Evolutionary conservation across 1,140 invertebrate species (phyloP).

Genomic region (Anastatus disparis): DNA sequence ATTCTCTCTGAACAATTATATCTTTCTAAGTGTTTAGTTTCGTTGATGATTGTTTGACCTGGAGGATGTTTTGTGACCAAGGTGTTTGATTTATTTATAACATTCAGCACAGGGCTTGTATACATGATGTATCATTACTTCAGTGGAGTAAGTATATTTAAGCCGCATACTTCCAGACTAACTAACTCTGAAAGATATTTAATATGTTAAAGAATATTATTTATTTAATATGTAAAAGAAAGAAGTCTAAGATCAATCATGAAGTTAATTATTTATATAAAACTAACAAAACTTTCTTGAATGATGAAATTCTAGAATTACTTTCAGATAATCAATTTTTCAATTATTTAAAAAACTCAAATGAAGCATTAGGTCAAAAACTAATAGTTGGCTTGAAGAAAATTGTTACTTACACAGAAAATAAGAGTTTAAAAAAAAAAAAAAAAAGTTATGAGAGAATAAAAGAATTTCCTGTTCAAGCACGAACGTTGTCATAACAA

Average conservation of each 20-base stretch:
- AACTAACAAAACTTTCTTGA: conserved; percentile 73
- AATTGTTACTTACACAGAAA: conserved; percentile 81
- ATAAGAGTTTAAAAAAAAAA: conserved; percentile 77
- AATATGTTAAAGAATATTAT: too few relatives aligned
- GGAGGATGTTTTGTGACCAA: conserved; percentile 96
- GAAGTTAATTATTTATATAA: conserved; percentile 78
- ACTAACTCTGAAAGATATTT: conserved; percentile 98
- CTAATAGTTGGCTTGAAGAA: conserved; percentile 85
- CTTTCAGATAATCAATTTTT: conserved; percentile 77
- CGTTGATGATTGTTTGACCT: conserved; percentile 83
- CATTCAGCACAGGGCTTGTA: conserved; percentile 91
- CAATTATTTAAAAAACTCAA: conserved; percentile 83
- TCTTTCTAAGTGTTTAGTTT: conserved; percentile 92
- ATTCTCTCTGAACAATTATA: conserved; percentile 95
- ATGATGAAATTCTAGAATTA: conserved; percentile 70
- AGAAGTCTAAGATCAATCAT: conserved; percentile 69
- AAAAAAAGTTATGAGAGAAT: conserved; percentile 76
- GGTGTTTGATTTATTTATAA: conserved; percentile 95
- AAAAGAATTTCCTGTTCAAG: conserved; percentile 76
- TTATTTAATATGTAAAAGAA: conserved; percentile 89
- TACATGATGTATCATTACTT: conserved; percentile 95
- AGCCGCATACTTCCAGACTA: conserved; percentile 95
- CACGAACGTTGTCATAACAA: conserved; percentile 59
- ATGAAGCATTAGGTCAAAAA: conserved; percentile 78
- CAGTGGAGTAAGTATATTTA: conserved; percentile 85